phyloP scores from a whole-genome alignment of 2,797 vertebrate species.

The Sus cebifrons region DNA sequence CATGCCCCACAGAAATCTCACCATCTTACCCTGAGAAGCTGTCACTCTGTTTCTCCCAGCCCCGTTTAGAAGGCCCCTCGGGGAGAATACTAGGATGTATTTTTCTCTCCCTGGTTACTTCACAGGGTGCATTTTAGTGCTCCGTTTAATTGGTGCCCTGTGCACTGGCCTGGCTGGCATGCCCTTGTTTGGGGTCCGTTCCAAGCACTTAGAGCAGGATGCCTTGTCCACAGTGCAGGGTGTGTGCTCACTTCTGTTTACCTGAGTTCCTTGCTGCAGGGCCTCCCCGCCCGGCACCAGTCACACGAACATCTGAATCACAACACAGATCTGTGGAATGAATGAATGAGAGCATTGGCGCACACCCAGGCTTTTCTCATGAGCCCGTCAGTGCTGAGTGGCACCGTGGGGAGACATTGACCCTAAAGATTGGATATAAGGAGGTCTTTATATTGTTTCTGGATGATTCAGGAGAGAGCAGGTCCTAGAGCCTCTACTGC shows the following conservation, averaged over 20 bases:
- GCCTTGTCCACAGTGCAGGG: accelerated
- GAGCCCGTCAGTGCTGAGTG: background rate
- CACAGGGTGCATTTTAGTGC: background rate
- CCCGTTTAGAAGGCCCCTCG: background rate
- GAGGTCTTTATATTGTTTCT: background rate
- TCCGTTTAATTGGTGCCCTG: background rate
- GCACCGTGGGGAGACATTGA: slow-evolving; percentile 10
- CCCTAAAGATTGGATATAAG: background rate
- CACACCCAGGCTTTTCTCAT: background rate
- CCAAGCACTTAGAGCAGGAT: background rate
- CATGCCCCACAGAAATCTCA: background rate
- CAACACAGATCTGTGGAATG: background rate
- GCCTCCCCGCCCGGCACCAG: background rate
- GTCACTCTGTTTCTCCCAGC: background rate
- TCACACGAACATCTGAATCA: background rate
- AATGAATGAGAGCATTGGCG: background rate
- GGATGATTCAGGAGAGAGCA: background rate
- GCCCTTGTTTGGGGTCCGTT: background rate
- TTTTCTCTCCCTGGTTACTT: background rate
- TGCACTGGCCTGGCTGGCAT: background rate
- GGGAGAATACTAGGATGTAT: background rate
- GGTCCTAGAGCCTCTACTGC: background rate
- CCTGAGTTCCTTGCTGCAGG: background rate
- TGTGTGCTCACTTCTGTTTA: background rate
- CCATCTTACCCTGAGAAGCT: background rate